Evolutionary conservation across 1,140 invertebrate genomes (phyloP).

Genomic region (Helicoverpa armigera): DNA sequence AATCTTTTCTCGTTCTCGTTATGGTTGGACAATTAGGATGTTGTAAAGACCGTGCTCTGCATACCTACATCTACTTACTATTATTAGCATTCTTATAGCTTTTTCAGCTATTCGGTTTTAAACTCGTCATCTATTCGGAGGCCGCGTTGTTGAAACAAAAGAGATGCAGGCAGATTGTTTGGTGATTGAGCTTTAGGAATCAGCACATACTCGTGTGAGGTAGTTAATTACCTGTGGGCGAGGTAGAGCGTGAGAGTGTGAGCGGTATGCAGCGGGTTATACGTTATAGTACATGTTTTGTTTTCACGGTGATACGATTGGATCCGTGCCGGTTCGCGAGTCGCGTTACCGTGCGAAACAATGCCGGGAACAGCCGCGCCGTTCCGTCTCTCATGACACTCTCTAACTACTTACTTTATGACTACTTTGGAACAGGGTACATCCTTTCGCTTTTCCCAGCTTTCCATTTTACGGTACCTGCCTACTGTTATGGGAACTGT

Average conservation of each 20-base stretch:
- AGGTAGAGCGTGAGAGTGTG: conserved; percentile 37
- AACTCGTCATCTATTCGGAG: neutral
- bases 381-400: conserved; percentile 61
- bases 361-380: conserved; percentile 65
- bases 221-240: conserved; percentile 33
- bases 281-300: conserved; percentile 26
- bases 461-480: conserved; percentile 26
- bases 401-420: conserved; percentile 52
- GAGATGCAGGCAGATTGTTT: neutral
- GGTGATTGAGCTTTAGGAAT: neutral
- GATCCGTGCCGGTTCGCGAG: conserved; percentile 39
- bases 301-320: conserved; percentile 44
- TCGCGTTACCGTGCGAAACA: conserved; percentile 80
- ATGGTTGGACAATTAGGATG: conserved; percentile 39
- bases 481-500: neutral
- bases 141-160: neutral
- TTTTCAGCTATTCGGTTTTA: neutral
- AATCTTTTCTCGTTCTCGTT: conserved; percentile 28
- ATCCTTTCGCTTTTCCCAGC: conserved; percentile 61
- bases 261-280: conserved; percentile 19
- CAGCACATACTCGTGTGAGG: neutral
- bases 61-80: neutral
- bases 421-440: conserved; percentile 51
- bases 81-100: conserved; percentile 1
- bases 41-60: conserved; percentile 16